These are phyloP conservation scores for Pristionchus japonicus DNA, from an alignment of 2,888 invertebrate genomes.

Conservation along the genomic window DNA sequence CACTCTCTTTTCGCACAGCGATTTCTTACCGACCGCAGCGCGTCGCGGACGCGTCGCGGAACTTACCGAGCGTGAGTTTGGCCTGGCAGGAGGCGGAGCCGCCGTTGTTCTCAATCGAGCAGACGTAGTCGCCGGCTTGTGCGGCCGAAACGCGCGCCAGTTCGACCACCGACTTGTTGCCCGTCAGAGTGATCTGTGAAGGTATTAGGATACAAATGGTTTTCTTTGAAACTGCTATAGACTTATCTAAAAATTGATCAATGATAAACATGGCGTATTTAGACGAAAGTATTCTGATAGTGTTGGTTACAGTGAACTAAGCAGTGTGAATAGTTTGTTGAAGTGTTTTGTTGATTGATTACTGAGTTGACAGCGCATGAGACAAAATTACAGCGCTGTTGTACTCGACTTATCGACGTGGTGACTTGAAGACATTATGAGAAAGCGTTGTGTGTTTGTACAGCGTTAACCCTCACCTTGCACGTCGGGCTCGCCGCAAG, in stretches of 20 bases:
- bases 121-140: constrained; percentile 71
- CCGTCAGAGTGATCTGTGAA: constrained; percentile 68
- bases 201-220: neutral
- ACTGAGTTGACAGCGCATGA: too few relatives aligned
- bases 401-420: too few relatives aligned
- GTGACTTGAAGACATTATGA: too few relatives aligned
- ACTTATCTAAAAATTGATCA: neutral
- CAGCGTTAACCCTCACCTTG: constrained; percentile 48
- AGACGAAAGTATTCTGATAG: too few relatives aligned
- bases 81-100: constrained; percentile 73
- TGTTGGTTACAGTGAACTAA: neutral
- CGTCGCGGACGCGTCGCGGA: neutral
- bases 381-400: too few relatives aligned
- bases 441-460: too few relatives aligned
- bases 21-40: constrained; percentile 15
- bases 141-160: constrained; percentile 67
- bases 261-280: too few relatives aligned
- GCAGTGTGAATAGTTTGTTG: neutral
- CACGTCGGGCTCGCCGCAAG: constrained; percentile 48
- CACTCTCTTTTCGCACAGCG: neutral
- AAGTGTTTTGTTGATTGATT: neutral
- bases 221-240: too few relatives aligned
- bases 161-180: constrained; percentile 69
- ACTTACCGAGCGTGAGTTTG: constrained; percentile 68
- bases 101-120: constrained; percentile 67